Conservation (phyloP, 2,113 vertebrate species). For the Mormoops blainvillei region DNA sequence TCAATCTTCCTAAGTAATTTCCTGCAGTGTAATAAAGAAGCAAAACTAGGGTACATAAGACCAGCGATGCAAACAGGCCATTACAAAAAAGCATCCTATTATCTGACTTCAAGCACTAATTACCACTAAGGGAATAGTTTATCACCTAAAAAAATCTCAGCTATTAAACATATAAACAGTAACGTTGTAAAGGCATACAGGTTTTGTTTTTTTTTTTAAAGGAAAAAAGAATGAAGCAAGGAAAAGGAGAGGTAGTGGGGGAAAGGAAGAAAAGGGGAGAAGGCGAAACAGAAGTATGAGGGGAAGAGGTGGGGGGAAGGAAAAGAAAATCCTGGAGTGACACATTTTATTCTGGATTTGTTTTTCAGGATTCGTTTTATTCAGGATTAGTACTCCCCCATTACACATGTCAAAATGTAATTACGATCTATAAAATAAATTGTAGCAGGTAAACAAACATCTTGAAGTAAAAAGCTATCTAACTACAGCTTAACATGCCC, state of each 20-base stretch:
- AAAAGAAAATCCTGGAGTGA: background rate
- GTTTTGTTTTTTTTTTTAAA: background rate
- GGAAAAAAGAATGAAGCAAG: background rate
- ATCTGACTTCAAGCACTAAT: background rate
- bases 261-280: rapidly evolving
- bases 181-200: background rate
- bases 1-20: background rate
- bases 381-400: background rate
- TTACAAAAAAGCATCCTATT: background rate
- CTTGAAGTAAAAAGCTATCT: background rate
- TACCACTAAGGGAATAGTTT: background rate
- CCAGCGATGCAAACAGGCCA: background rate
- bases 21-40: background rate
- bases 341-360: background rate
- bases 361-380: background rate
- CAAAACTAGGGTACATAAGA: background rate
- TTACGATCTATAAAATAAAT: background rate
- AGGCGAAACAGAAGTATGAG: background rate
- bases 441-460: background rate
- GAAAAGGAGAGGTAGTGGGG: rapidly evolving
- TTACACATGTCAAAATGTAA: background rate
- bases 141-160: background rate
- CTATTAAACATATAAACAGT: background rate
- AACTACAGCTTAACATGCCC: background rate
- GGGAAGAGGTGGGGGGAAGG: background rate